Conservation (phyloP, 35 echinoderm and acorn worm species). For the Ptychodera flava region DNA sequence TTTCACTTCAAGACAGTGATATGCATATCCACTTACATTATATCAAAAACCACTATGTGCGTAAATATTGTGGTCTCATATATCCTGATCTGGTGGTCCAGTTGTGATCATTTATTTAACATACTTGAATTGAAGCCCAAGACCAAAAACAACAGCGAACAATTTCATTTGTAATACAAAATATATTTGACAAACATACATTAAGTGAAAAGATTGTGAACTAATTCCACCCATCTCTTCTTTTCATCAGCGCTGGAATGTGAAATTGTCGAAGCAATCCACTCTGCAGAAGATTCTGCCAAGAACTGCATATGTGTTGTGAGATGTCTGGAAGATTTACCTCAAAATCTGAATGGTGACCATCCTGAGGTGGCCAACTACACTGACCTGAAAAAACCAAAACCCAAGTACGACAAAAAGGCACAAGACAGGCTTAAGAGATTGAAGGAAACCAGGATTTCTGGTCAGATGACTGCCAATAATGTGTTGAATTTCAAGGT, state of each 20-base stretch:
- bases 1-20: no score
- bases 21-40: no score
- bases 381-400: slow-evolving; percentile 86
- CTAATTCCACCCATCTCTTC: no score
- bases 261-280: slow-evolving; percentile 70
- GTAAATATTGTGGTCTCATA: no score
- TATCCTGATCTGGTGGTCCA: no score
- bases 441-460: slow-evolving; percentile 86
- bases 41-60: no score
- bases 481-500: slow-evolving; percentile 79
- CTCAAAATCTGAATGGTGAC: slow-evolving; percentile 71
- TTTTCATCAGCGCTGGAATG: slow-evolving; percentile 74
- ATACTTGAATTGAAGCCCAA: no score
- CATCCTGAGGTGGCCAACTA: slow-evolving; percentile 92
- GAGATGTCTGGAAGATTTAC: slow-evolving; percentile 80
- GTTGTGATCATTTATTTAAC: no score
- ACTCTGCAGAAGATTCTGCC: slow-evolving; percentile 51
- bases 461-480: slow-evolving; percentile 44
- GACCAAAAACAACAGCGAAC: no score
- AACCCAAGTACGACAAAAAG: slow-evolving; percentile 97
- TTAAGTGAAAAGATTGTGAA: no score
- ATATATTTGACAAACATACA: no score
- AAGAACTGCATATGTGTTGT: slow-evolving; percentile 80
- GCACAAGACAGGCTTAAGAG: slow-evolving; percentile 87
- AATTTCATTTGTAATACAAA: no score